phyloP scores from a whole-genome alignment of 2,113 vertebrate genomes.

The Zosterops hypoxanthus region DNA sequence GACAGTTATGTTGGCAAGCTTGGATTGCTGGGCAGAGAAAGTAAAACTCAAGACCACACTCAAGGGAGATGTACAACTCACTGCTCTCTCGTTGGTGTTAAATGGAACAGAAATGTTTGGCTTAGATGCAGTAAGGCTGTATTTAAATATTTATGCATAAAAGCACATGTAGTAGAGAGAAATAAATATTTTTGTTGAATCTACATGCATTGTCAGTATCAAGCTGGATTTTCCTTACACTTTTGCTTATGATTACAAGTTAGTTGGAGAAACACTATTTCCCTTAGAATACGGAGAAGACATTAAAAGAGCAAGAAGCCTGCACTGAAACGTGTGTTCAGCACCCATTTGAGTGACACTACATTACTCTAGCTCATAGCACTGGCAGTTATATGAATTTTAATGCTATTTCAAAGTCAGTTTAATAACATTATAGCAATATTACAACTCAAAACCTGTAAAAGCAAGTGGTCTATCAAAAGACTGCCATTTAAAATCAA shows the following conservation, averaged over 20 bases:
- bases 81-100: not conserved
- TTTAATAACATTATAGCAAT: slow-evolving; percentile 41
- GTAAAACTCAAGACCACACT: not conserved
- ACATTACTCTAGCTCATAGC: not conserved
- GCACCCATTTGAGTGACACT: slow-evolving; percentile 16
- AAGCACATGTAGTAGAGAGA: not conserved
- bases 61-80: not conserved
- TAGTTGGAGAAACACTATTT: not conserved
- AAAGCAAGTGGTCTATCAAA: slow-evolving; percentile 33
- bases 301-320: not conserved
- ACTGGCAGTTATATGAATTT: slow-evolving; percentile 34
- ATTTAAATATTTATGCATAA: not conserved
- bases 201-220: not conserved
- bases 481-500: not conserved
- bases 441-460: slow-evolving; percentile 40
- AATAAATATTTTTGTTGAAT: not conserved
- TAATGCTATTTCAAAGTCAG: slow-evolving; percentile 40
- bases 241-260: not conserved
- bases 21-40: not conserved
- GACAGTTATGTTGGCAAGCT: not conserved
- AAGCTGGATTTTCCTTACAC: not conserved
- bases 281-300: not conserved
- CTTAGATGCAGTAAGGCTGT: not conserved
- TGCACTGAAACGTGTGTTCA: not conserved
- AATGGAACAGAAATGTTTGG: not conserved